Conservation (phyloP, 2,113 vertebrate genomes). For the Prochilodus magdalenae region DNA sequence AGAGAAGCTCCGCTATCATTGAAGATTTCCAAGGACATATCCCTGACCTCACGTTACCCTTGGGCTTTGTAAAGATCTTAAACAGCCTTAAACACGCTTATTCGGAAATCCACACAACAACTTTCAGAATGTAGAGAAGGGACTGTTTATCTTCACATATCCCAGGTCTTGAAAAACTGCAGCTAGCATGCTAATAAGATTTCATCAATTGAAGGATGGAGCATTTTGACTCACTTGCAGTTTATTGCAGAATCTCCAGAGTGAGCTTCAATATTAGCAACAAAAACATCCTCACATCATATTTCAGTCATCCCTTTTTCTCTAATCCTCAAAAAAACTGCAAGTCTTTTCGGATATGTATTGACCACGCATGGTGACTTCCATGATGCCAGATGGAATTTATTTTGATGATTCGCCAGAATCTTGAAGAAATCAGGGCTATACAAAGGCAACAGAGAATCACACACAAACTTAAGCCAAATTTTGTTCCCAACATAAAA, state of each 20-base stretch:
- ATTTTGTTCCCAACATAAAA: constrained; percentile 75
- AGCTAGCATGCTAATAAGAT: constrained; percentile 75
- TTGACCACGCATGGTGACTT: constrained; percentile 77
- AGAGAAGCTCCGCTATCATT: constrained; percentile 61
- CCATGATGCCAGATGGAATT: constrained; percentile 74
- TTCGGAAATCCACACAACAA: constrained; percentile 76
- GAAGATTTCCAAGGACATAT: constrained; percentile 72
- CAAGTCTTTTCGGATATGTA: constrained; percentile 73
- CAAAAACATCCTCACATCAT: constrained; percentile 74
- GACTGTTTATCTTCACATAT: constrained; percentile 80
- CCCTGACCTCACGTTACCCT: constrained; percentile 66
- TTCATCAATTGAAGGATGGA: constrained; percentile 73
- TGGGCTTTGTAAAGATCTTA: constrained; percentile 77
- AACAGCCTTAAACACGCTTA: constrained; percentile 68
- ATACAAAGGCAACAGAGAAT: constrained; percentile 75
- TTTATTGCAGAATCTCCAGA: constrained; percentile 71
- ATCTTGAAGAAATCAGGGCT: constrained; percentile 75
- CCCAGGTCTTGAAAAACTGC: constrained; percentile 64
- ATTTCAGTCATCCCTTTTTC: constrained; percentile 71
- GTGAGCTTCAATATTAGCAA: constrained; percentile 73
- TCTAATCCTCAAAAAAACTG: constrained; percentile 71
- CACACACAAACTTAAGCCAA: constrained; percentile 64
- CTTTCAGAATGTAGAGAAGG: constrained; percentile 68
- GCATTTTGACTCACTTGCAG: constrained; percentile 79
- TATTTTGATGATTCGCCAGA: constrained; percentile 66